Conservation (phyloP, 2,113 vertebrate genomes). For the Taurulus bubalis region DNA sequence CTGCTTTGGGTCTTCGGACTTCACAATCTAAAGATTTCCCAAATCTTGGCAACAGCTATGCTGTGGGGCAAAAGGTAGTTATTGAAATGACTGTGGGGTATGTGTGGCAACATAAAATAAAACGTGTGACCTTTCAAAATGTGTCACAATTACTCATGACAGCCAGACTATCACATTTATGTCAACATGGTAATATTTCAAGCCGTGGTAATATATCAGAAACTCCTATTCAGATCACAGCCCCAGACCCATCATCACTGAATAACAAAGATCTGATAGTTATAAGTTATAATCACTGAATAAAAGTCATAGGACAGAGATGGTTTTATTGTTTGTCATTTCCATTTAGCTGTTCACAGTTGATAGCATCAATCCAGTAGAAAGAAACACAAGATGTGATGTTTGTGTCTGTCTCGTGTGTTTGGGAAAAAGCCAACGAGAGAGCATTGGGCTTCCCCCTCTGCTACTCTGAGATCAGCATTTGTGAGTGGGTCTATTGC, state of each 20-base stretch:
- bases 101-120: not conserved
- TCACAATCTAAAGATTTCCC: constrained; percentile 8
- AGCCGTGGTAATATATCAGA: not conserved
- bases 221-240: not conserved
- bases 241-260: not conserved
- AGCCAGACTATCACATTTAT: not conserved
- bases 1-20: not conserved
- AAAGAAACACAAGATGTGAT: constrained; percentile 50
- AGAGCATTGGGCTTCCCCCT: constrained; percentile 67
- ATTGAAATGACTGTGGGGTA: not conserved
- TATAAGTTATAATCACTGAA: not conserved
- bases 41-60: not conserved
- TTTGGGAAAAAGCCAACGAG: constrained; percentile 34
- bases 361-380: constrained; percentile 41
- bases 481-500: constrained; percentile 69
- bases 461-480: constrained; percentile 55
- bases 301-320: not conserved
- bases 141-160: not conserved
- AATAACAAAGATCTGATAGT: constrained; percentile 6
- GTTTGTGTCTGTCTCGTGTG: constrained; percentile 49
- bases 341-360: constrained; percentile 4
- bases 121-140: constrained; percentile 16
- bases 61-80: not conserved
- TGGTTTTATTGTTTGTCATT: constrained; percentile 8
- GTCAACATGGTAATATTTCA: not conserved